Percentiles rank a stretch among this genome's conserved stretches.
Evolutionary conservation across 2,113 vertebrate species (phyloP).

Genomic region (Argyrosomus japonicus): DNA sequence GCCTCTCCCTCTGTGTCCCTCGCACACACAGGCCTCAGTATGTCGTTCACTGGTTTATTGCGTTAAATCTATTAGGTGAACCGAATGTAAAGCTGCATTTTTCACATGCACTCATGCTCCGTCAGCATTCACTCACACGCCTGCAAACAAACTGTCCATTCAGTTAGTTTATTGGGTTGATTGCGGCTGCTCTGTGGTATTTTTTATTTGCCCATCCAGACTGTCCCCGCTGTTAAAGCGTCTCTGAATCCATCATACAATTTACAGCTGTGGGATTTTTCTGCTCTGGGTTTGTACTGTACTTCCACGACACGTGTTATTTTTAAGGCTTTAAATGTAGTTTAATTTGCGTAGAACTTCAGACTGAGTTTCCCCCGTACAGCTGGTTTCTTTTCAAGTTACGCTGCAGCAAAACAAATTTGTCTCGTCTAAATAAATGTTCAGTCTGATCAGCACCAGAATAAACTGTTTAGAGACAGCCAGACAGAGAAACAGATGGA

Average conservation of each 20-base stretch:
- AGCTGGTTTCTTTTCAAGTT: not conserved
- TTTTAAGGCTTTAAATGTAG: too few species aligned
- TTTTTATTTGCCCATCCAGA: constrained; percentile 17
- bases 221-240: not conserved
- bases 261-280: not conserved
- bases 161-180: not conserved
- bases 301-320: not conserved
- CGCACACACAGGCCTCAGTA: not conserved
- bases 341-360: too few species aligned
- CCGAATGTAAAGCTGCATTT: constrained; percentile 12
- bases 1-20: not conserved
- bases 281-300: not conserved
- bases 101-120: not conserved
- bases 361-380: not conserved
- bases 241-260: not conserved
- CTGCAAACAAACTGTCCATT: constrained; percentile 27
- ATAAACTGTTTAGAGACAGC: not conserved
- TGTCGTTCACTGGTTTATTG: not conserved
- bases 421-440: not conserved
- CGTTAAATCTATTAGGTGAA: constrained; percentile 10
- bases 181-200: not conserved
- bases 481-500: constrained; percentile 8
- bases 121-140: not conserved
- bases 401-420: not conserved
- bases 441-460: not conserved